A percentile compares a stretch with the other conserved stretches of the same genome.
Conservation (phyloP, 2,888 invertebrate genomes). For the Zeuzera pyrina region DNA sequence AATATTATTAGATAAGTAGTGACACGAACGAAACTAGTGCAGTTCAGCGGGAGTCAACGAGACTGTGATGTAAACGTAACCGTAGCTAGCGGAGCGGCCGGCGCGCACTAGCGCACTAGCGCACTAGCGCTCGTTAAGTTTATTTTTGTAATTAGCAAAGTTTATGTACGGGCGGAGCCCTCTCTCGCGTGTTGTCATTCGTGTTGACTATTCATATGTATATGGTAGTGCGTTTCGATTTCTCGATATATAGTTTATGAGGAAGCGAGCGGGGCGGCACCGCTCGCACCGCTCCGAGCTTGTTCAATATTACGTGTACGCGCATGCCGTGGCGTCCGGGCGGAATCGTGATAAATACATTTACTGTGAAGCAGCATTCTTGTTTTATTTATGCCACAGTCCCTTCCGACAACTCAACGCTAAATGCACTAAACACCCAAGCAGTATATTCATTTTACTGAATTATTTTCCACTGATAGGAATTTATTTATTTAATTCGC, state of each 20-base stretch:
- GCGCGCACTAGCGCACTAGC: slow-evolving; percentile 10
- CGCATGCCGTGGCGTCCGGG: slow-evolving; percentile 20
- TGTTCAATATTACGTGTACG: slow-evolving; percentile 20
- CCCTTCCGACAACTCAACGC: too few relatives aligned
- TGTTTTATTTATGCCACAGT: slow-evolving; percentile 8
- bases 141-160: slow-evolving; percentile 25
- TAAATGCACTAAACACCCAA: too few relatives aligned
- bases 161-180: slow-evolving; percentile 12
- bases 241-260: slow-evolving; percentile 26
- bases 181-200: slow-evolving; percentile 17
- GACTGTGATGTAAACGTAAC: slow-evolving; percentile 26
- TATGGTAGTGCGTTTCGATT: slow-evolving; percentile 23
- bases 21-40: slow-evolving; percentile 14
- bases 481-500: too few relatives aligned
- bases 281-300: slow-evolving; percentile 9
- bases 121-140: slow-evolving; percentile 19
- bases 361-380: slow-evolving; percentile 16
- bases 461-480: too few relatives aligned
- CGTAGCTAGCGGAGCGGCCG: slow-evolving; percentile 3
- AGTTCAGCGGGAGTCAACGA: slow-evolving; percentile 14
- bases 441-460: too few relatives aligned
- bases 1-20: slow-evolving; percentile 10
- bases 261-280: slow-evolving; percentile 6
- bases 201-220: slow-evolving; percentile 24
- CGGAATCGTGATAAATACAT: slow-evolving; percentile 27